phyloP scores from a whole-genome alignment of 37 sponge, comb jelly and placozoan genomes.

The Diacarnus erythraeanus region DNA sequence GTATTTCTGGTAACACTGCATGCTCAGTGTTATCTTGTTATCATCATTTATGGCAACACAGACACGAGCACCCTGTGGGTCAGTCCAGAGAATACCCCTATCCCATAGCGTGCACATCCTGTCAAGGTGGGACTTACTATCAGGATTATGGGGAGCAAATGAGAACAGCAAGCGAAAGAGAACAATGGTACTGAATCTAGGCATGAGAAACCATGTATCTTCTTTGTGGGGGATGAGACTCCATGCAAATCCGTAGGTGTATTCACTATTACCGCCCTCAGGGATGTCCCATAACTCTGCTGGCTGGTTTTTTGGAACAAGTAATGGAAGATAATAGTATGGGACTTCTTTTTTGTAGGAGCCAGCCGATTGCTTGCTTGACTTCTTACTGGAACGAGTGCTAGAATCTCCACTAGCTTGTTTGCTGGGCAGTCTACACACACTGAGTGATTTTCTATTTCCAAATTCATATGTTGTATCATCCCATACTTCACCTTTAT shows the following conservation, averaged over 20 bases:
- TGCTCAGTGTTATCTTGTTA: slow-evolving; percentile 18
- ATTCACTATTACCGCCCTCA: background rate
- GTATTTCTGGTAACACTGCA: background rate
- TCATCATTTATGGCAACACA: slow-evolving; percentile 11
- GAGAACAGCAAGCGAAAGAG: slow-evolving; percentile 12
- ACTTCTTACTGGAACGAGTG: background rate
- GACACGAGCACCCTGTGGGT: background rate
- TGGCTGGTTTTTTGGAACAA: background rate
- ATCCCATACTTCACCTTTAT: background rate
- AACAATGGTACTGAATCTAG: slow-evolving; percentile 4
- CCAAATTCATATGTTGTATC: no score
- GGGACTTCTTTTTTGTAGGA: background rate
- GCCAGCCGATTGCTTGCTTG: background rate
- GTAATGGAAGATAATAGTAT: slow-evolving; percentile 8
- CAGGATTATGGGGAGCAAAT: slow-evolving; percentile 5
- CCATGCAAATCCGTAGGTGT: slow-evolving; percentile 24
- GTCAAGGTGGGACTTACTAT: background rate
- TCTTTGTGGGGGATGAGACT: background rate
- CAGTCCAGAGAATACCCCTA: background rate
- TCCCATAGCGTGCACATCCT: background rate
- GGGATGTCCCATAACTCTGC: background rate
- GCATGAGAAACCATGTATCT: slow-evolving; percentile 10
- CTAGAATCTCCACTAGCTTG: background rate
- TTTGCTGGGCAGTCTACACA: background rate
- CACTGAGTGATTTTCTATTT: background rate